phyloP scores from a whole-genome alignment of 2,113 vertebrate genomes.

The Spheniscus mendiculus region DNA sequence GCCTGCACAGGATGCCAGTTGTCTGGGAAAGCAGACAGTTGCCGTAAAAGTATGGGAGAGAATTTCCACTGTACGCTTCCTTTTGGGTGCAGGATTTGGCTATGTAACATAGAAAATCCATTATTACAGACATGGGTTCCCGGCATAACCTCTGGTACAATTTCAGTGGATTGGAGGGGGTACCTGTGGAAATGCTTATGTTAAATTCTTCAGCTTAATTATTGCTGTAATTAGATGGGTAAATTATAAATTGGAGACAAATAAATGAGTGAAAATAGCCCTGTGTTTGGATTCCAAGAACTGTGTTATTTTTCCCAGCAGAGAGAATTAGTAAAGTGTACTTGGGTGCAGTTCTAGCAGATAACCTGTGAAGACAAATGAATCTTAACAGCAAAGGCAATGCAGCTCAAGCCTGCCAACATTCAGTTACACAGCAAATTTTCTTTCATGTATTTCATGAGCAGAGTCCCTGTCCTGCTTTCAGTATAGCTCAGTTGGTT shows the following conservation, averaged over 20 bases:
- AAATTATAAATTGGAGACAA: conserved; percentile 2
- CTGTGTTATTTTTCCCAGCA: not conserved
- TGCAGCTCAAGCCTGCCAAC: not conserved
- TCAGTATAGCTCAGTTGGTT: not conserved
- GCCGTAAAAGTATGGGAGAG: not conserved
- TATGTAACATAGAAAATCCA: not conserved
- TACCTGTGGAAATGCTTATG: not conserved
- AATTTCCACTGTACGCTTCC: not conserved
- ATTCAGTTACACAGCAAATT: not conserved
- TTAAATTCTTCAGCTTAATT: not conserved
- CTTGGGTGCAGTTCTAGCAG: not conserved
- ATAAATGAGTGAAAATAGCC: not conserved
- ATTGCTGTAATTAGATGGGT: not conserved
- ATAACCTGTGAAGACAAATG: not conserved
- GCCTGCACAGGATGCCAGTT: not conserved
- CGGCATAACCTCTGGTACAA: not conserved
- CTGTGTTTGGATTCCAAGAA: not conserved
- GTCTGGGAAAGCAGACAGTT: not conserved
- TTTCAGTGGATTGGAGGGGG: not conserved
- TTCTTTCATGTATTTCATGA: not conserved
- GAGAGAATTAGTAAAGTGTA: not conserved
- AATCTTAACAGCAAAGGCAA: not conserved
- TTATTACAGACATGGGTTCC: not conserved
- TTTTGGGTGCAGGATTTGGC: not conserved
- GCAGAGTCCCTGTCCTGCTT: not conserved